Evolutionary conservation across 2,888 invertebrate species (phyloP), one percentile per base, ranked within the genome.

Genomic region (Thymelicus sylvestris): DNA sequence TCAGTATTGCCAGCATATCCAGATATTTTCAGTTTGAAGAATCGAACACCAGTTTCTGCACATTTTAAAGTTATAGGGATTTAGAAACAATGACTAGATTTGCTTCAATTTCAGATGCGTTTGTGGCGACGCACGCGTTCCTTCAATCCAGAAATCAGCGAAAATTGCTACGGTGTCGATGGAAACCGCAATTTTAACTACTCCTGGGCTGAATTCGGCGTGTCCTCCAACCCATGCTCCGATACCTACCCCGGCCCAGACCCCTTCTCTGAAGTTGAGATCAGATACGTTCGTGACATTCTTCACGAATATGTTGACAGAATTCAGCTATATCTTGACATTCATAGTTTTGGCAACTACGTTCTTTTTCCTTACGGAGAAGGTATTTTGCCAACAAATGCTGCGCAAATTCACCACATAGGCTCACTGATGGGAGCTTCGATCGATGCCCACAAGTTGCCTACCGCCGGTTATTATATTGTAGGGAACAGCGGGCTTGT

Each of bases 291-390:
- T 1, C 88, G 95, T n/a, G 94, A 95, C 74, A 91, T 95, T 59
- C 85, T 97, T 63, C 65, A 75, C 1, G 80, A 84, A 44, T 67
- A 87, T 63, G n/a, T 78, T 0, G 78, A 79, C 48, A 73, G 87
- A 1, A 82, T 81, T 6, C 81, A 85, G 67, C 13, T 86, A 5
- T 86, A 81, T 72, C 80, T 97, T 73, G 95, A 96, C 7, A 89
- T 97, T 44, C 97, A 97, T 83, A 96, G 97, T 10, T 96, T 95
- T 77, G 97, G 96, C 41, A 94, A 94, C 76, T 95, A 94, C 76
- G 79, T 96, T 64, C 83, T 96, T 0, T 95, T 95, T 77, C 95
- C 95, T 2, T 96, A 94, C 91, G 95, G 95, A 39, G 94, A 85
- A 50, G 74, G 72, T 0, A 79, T 75, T 3, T 62, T 85, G 52